These are phyloP conservation scores for Gobiocypris rarus DNA, from an alignment of 2,113 vertebrate genomes.

Conservation along the genomic window DNA sequence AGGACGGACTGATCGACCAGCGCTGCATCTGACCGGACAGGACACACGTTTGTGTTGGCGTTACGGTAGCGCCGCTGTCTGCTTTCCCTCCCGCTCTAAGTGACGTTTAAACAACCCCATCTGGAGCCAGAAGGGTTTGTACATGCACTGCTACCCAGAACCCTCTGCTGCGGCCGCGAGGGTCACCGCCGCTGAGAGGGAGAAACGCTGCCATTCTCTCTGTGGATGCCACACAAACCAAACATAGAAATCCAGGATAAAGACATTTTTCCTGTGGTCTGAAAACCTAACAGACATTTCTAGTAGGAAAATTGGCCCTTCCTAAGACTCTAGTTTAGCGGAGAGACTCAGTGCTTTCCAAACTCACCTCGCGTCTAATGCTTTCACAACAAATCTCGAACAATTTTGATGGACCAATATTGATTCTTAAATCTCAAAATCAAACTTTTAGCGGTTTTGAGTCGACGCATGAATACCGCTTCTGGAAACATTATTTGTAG, in stretches of 20 bases:
- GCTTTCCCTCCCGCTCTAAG: not conserved
- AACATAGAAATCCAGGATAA: conserved; percentile 2
- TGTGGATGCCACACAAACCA: conserved; percentile 27
- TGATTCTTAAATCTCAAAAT: no score
- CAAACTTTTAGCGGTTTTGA: no score
- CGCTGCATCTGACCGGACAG: no score
- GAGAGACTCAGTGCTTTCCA: not conserved
- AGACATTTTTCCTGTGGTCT: conserved; percentile 7
- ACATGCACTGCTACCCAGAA: conserved; percentile 9
- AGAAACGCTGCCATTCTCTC: not conserved
- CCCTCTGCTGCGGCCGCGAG: not conserved
- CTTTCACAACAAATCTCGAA: no score
- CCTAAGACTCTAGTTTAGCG: not conserved
- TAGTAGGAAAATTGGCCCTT: not conserved
- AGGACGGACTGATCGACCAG: no score
- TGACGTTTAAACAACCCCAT: conserved; percentile 14
- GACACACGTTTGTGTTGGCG: not conserved
- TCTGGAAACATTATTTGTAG: not conserved
- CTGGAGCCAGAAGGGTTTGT: not conserved
- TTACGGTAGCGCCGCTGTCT: not conserved
- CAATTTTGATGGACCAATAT: no score
- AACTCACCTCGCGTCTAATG: not conserved
- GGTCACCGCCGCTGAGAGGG: conserved; percentile 1
- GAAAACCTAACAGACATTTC: not conserved
- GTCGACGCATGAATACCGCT: not conserved